Percentiles rank a stretch among this genome's conserved stretches.
Conservation (phyloP, 2,888 invertebrate genomes). For the Drosophila borborema region DNA sequence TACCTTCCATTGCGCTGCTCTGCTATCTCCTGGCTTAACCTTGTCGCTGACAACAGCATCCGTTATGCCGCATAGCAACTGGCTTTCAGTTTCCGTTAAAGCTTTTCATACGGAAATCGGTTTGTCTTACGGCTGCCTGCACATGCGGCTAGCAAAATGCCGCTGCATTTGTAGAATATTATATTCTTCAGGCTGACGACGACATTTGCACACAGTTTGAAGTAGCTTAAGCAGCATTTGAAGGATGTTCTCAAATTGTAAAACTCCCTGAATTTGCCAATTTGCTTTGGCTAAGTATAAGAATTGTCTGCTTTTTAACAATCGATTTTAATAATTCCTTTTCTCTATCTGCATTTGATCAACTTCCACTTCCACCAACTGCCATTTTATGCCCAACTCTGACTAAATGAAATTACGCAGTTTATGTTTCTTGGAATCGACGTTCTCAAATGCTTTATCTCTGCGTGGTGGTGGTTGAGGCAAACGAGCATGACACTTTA, state of each 20-base stretch:
- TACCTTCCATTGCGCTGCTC: not conserved
- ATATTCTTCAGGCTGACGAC: conserved; percentile 9
- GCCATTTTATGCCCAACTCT: not conserved
- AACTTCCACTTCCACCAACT: no score
- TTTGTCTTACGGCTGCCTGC: conserved; percentile 71
- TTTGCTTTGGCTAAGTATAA: not conserved
- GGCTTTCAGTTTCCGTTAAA: conserved; percentile 49
- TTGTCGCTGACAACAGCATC: conserved; percentile 59
- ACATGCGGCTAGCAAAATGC: conserved; percentile 56
- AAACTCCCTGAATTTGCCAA: not conserved
- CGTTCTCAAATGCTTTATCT: conserved; percentile 43
- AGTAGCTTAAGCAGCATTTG: conserved; percentile 11
- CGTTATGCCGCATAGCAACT: conserved; percentile 29
- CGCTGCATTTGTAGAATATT: conserved; percentile 55
- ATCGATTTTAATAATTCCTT: not conserved
- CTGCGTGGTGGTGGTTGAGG: conserved; percentile 5
- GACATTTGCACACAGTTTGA: not conserved
- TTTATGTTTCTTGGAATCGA: conserved; percentile 3
- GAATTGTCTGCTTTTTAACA: not conserved
- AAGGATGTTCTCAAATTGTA: conserved; percentile 2
- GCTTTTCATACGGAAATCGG: conserved; percentile 71
- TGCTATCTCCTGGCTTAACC: conserved; percentile 58
- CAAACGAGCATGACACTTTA: conserved; percentile 55
- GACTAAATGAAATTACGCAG: not conserved
- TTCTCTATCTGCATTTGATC: no score